These are phyloP conservation scores for Priapulus caudatus DNA, from an alignment of 2,888 invertebrate genomes.

Conservation along the genomic window DNA sequence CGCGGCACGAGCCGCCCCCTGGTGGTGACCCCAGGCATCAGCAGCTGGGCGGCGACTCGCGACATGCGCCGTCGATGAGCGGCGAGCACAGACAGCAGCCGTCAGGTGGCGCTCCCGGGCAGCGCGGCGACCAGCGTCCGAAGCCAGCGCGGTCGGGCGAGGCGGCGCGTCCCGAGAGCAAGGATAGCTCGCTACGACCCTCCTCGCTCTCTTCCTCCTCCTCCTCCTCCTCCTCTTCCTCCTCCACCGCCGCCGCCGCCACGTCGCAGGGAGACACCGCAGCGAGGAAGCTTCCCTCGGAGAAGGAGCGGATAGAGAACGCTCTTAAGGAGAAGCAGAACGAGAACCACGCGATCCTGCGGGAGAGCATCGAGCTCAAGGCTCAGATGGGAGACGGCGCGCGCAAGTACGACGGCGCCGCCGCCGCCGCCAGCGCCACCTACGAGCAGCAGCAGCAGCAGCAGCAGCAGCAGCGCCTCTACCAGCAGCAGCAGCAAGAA, in stretches of 20 bases:
- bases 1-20: too few species aligned
- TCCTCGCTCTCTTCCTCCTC: too few species aligned
- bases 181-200: too few species aligned
- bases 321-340: constrained; percentile 33
- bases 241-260: neutral
- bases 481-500: constrained; percentile 14
- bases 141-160: too few species aligned
- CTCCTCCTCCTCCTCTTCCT: neutral
- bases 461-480: constrained; percentile 19
- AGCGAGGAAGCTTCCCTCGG: neutral
- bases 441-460: constrained; percentile 50
- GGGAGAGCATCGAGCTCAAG: constrained; percentile 39
- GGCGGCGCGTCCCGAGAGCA: too few species aligned
- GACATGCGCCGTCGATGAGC: too few species aligned
- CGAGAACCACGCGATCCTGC: constrained; percentile 38
- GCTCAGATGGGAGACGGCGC: constrained; percentile 34
- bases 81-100: too few species aligned
- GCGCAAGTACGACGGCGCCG: constrained; percentile 44
- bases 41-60: too few species aligned
- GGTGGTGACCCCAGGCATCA: too few species aligned
- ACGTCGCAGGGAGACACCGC: neutral
- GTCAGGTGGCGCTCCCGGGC: too few species aligned
- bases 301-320: neutral
- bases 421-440: constrained; percentile 41
- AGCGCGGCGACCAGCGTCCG: too few species aligned